Percentiles rank a stretch among this genome's conserved stretches.
Conservation (phyloP, 2,888 invertebrate species). For the Gortyna flavago region DNA sequence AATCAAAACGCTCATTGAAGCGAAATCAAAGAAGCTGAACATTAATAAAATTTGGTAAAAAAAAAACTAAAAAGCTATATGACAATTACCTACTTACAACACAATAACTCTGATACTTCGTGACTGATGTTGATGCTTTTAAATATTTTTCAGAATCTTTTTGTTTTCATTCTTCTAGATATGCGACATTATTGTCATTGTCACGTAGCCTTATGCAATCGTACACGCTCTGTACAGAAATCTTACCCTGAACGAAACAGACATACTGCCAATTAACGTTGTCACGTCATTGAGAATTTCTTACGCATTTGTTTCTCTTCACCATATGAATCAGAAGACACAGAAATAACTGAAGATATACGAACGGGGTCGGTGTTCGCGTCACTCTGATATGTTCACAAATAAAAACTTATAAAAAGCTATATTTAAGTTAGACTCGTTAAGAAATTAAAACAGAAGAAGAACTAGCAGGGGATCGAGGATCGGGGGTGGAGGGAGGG, state of each 20-base stretch:
- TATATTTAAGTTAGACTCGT: constrained; percentile 52
- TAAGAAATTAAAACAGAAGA: too few relatives aligned
- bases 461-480: too few relatives aligned
- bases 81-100: not conserved
- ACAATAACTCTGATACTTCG: not conserved
- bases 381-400: constrained; percentile 66
- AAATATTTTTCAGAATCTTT: not conserved
- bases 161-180: not conserved
- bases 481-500: too few relatives aligned
- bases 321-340: constrained; percentile 73
- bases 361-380: constrained; percentile 72
- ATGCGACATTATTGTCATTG: constrained; percentile 28
- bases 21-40: not conserved
- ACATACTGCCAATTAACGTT: constrained; percentile 61
- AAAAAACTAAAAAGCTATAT: not conserved
- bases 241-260: constrained; percentile 51
- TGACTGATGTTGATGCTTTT: not conserved
- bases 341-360: constrained; percentile 74
- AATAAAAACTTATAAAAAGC: constrained; percentile 69
- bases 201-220: constrained; percentile 33
- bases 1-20: not conserved
- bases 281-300: constrained; percentile 63
- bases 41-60: not conserved
- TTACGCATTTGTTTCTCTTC: constrained; percentile 70
- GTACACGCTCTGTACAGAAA: constrained; percentile 31